Evolutionary conservation across 2,113 vertebrate genomes (phyloP).

Genomic region (Rhineura floridana): DNA sequence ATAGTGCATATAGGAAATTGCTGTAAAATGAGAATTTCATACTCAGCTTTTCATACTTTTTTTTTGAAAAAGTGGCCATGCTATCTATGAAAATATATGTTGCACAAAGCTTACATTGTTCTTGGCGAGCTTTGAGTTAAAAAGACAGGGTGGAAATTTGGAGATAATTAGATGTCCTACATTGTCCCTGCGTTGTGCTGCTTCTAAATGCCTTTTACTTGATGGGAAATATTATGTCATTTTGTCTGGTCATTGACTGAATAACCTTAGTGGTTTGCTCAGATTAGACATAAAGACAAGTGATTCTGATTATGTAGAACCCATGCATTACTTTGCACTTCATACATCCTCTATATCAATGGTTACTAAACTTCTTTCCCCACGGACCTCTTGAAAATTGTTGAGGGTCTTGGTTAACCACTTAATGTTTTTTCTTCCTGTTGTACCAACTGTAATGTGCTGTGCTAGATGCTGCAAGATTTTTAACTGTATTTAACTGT

Average conservation of each 20-base stretch:
- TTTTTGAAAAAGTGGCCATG: conserved; percentile 36
- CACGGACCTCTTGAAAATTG: too few species aligned
- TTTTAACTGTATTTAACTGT: too few species aligned
- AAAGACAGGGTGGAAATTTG: conserved; percentile 8
- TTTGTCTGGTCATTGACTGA: conserved; percentile 26
- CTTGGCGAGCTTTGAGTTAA: conserved; percentile 4
- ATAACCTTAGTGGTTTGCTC: conserved; percentile 32
- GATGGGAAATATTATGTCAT: conserved; percentile 15
- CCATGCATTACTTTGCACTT: fast-evolving
- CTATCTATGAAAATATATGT: conserved; percentile 23
- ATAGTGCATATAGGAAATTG: conserved; percentile 84
- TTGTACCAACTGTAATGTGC: too few species aligned
- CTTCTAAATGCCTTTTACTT: conserved; percentile 33
- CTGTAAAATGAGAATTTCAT: conserved; percentile 78
- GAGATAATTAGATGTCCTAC: conserved; percentile 44
- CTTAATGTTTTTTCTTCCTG: too few species aligned
- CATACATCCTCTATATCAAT: background rate
- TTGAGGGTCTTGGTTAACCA: too few species aligned
- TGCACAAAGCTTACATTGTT: conserved; percentile 28
- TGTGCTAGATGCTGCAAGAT: too few species aligned
- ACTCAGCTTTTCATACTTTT: conserved; percentile 77
- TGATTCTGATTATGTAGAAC: background rate
- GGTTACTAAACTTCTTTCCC: too few species aligned
- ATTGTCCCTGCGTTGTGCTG: background rate
- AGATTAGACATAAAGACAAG: conserved; percentile 28